These are phyloP conservation scores for Uropetala carovei DNA, from an alignment of 2,888 invertebrate genomes.

Conservation along the genomic window DNA sequence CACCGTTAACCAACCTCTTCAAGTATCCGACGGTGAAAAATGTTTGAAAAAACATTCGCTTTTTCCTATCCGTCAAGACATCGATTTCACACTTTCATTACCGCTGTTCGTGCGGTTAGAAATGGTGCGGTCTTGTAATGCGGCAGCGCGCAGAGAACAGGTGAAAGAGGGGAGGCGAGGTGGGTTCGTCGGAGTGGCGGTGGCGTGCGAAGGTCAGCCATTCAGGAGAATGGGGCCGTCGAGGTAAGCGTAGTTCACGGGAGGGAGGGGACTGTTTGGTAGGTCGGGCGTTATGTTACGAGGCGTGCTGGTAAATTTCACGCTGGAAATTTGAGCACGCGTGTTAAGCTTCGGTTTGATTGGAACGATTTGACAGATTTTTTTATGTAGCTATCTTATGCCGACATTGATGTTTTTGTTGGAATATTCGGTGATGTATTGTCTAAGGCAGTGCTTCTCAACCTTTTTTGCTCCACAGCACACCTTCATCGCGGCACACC, in stretches of 20 bases:
- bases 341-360: too few species aligned
- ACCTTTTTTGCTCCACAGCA: too few species aligned
- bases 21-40: constrained; percentile 9
- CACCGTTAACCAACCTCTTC: background rate
- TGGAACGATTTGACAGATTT: too few species aligned
- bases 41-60: constrained; percentile 36
- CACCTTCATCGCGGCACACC: too few species aligned
- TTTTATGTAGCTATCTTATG: too few species aligned
- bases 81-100: constrained; percentile 54
- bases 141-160: background rate
- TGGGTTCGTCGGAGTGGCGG: background rate
- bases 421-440: too few species aligned
- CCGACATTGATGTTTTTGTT: too few species aligned
- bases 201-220: background rate
- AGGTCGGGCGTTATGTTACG: too few species aligned
- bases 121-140: background rate
- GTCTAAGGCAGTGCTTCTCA: too few species aligned
- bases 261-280: too few species aligned
- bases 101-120: background rate
- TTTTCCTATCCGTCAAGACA: constrained; percentile 22
- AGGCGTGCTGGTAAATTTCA: constrained; percentile 21
- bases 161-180: background rate
- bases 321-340: constrained; percentile 31
- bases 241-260: too few species aligned
- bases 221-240: too few species aligned